These are phyloP conservation scores for Trachymyrmex septentrionalis DNA, from an alignment of 1,140 invertebrate species.

Conservation along the genomic window DNA sequence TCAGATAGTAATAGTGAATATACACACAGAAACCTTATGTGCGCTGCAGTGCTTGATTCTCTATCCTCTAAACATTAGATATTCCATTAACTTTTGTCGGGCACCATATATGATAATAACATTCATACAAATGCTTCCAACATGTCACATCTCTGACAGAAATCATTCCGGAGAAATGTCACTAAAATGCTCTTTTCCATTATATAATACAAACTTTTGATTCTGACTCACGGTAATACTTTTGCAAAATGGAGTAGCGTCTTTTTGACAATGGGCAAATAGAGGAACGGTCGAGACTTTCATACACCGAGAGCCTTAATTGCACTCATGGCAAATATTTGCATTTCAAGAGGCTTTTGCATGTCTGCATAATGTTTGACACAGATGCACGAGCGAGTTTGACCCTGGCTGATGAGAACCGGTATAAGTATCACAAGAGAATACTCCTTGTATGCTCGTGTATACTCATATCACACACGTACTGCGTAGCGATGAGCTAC, in stretches of 20 bases:
- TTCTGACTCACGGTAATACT: background rate
- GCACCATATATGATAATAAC: background rate
- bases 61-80: background rate
- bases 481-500: conserved; percentile 13
- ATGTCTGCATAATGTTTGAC: conserved; percentile 78
- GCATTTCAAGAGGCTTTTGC: conserved; percentile 78
- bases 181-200: conserved; percentile 24
- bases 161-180: conserved; percentile 5
- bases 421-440: conserved; percentile 57
- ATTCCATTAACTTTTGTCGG: background rate
- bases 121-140: background rate
- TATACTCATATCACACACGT: background rate
- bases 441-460: conserved; percentile 46
- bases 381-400: conserved; percentile 65
- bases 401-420: background rate
- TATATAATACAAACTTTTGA: conserved; percentile 11
- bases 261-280: conserved; percentile 53
- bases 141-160: background rate
- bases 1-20: too few species aligned
- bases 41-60: background rate
- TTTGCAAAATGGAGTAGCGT: conserved; percentile 21
- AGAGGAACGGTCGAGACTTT: conserved; percentile 52
- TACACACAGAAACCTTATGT: too few species aligned
- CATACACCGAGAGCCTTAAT: conserved; percentile 71
- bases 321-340: conserved; percentile 76